Conservation (phyloP, 2,113 vertebrate genomes). For the Crotalus viridis region DNA sequence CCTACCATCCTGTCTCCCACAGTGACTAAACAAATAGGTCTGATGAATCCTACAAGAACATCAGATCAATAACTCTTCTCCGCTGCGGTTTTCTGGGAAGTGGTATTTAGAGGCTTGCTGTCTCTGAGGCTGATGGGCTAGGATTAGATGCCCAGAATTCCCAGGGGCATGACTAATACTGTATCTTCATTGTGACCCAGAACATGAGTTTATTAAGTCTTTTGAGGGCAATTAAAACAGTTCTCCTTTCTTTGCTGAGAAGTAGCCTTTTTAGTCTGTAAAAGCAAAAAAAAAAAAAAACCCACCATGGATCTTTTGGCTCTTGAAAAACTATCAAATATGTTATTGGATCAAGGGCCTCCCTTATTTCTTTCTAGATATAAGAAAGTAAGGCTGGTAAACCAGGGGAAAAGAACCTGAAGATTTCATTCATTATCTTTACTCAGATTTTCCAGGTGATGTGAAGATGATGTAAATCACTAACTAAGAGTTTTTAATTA, state of each 20-base stretch:
- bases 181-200: background rate
- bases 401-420: background rate
- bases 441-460: background rate
- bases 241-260: background rate
- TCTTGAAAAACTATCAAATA: background rate
- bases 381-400: background rate
- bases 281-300: background rate
- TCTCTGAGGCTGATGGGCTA: background rate
- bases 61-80: background rate
- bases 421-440: background rate
- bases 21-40: background rate
- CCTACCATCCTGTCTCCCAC: background rate
- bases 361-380: background rate
- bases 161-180: background rate
- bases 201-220: background rate
- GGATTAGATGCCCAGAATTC: background rate
- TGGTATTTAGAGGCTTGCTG: background rate
- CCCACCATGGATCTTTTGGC: background rate
- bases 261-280: background rate
- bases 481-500: background rate
- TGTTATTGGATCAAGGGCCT: background rate
- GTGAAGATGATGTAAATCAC: background rate
- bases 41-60: background rate
- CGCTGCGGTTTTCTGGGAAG: background rate
- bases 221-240: background rate